phyloP scores from a whole-genome alignment of 2,888 invertebrate species.

The Bombylius discolor region DNA sequence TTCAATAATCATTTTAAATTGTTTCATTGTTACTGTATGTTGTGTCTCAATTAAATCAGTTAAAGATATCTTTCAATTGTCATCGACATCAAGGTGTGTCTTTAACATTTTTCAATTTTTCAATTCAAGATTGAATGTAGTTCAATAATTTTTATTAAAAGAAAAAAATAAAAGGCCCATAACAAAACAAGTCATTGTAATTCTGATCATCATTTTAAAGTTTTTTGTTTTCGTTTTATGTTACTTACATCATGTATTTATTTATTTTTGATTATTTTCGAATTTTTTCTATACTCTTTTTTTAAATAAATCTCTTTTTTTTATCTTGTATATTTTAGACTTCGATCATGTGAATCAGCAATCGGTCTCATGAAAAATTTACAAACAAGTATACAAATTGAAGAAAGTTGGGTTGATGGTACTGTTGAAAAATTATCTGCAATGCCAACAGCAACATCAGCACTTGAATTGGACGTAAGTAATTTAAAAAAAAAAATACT shows the following conservation, averaged over 20 bases:
- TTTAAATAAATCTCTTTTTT: not conserved
- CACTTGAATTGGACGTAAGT: constrained; percentile 38
- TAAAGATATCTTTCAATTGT: not conserved
- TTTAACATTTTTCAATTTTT: not conserved
- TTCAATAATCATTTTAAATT: not conserved
- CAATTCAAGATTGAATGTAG: not conserved
- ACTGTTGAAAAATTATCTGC: constrained; percentile 67
- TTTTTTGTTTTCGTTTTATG: no score
- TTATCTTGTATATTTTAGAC: constrained; percentile 38
- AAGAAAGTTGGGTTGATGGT: constrained; percentile 82
- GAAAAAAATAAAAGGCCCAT: no score
- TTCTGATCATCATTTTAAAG: no score
- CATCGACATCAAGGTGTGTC: not conserved
- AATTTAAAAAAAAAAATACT: constrained; percentile 5
- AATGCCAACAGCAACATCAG: constrained; percentile 48
- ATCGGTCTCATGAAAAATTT: constrained; percentile 84
- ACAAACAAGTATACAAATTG: constrained; percentile 72
- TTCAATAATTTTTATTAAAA: not conserved
- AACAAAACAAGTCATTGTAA: no score
- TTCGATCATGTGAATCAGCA: constrained; percentile 81
- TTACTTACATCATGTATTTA: no score
- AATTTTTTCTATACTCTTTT: no score
- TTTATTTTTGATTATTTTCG: not conserved
- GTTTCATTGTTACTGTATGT: not conserved
- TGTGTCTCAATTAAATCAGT: not conserved